phyloP scores from a whole-genome alignment of 2,888 invertebrate species.

The Chrysomela aeneicollis region DNA sequence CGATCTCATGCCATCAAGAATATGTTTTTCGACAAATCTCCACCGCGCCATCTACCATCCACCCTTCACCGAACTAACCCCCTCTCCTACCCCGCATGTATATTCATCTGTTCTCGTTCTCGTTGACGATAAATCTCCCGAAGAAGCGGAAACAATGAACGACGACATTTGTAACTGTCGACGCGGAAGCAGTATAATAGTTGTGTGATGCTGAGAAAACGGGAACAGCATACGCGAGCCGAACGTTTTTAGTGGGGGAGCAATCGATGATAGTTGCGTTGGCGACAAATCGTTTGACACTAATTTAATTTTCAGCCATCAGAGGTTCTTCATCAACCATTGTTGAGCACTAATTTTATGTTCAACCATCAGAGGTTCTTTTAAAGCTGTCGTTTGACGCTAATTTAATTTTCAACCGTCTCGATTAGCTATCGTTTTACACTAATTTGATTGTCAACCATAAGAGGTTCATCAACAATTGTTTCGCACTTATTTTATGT shows the following conservation, averaged over 20 bases:
- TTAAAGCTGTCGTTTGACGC: too few relatives aligned
- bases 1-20: too few relatives aligned
- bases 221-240: not conserved
- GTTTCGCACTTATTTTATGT: too few relatives aligned
- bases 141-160: slow-evolving; percentile 18
- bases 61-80: not conserved
- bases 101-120: not conserved
- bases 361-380: too few relatives aligned
- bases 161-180: slow-evolving; percentile 23
- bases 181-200: slow-evolving; percentile 11
- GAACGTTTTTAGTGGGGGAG: not conserved
- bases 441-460: too few relatives aligned
- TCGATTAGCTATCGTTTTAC: too few relatives aligned
- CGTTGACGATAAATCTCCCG: slow-evolving; percentile 17
- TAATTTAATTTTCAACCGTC: too few relatives aligned
- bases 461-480: too few relatives aligned
- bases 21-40: not conserved
- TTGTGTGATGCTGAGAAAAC: not conserved
- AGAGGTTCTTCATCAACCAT: too few relatives aligned
- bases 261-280: not conserved
- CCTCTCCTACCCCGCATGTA: not conserved
- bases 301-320: too few relatives aligned
- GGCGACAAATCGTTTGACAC: too few relatives aligned
- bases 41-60: not conserved
- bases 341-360: too few relatives aligned